These are phyloP conservation scores for Sclerodermus sp. DNA, from an alignment of 2,888 invertebrate species.

Conservation along the genomic window DNA sequence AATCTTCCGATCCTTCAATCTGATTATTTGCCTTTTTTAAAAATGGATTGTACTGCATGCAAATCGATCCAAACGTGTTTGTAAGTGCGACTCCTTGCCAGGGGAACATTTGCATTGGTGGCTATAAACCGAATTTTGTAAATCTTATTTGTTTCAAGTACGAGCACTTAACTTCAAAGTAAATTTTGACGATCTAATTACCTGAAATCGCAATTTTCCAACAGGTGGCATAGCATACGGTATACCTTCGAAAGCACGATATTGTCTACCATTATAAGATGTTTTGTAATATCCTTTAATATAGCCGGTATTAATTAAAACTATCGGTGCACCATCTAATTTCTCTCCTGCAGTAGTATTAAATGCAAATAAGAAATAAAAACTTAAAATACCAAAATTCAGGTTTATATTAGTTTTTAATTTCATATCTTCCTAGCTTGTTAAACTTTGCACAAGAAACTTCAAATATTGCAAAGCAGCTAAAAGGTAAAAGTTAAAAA, in stretches of 20 bases:
- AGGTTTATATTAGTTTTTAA: neutral
- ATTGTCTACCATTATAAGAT: conserved; percentile 28
- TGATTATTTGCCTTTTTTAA: conserved; percentile 15
- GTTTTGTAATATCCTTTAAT: conserved; percentile 31
- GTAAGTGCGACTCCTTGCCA: conserved; percentile 27
- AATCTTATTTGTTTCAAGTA: neutral
- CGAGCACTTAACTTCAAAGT: no score
- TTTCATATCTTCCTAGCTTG: neutral
- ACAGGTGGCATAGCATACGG: conserved; percentile 36
- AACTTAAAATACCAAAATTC: neutral
- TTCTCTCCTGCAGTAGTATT: neutral
- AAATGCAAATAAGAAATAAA: conserved; percentile 11
- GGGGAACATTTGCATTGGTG: conserved; percentile 21
- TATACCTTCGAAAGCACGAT: conserved; percentile 32
- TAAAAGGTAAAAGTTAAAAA: neutral
- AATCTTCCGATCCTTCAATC: conserved; percentile 27
- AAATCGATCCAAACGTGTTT: conserved; percentile 16
- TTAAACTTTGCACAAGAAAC: no score
- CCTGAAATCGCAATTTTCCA: conserved; percentile 34
- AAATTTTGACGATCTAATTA: conserved; percentile 15
- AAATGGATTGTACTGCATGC: conserved; percentile 25
- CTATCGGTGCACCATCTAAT: neutral
- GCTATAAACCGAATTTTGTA: conserved; percentile 3
- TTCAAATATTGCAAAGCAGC: neutral
- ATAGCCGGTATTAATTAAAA: neutral